Base-by-base conservation (phyloP, 2,888 invertebrate species). In the Melieria picta region DNA sequence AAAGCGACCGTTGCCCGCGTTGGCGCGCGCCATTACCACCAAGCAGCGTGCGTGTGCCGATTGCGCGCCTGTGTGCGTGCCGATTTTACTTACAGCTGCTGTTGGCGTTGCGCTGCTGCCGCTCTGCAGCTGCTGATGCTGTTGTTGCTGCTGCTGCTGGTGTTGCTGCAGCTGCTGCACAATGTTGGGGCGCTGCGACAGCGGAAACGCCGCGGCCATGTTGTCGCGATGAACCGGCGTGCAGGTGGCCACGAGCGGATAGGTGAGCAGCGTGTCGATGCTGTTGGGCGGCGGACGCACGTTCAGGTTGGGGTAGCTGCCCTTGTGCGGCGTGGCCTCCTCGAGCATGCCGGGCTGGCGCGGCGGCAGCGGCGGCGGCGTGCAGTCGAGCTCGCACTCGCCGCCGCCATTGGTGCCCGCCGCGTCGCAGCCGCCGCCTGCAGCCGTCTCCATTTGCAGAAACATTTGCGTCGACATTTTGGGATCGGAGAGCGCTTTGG, bases 361-460 rank as follows among this genome's bases (percentile, higher is more conserved):
- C 42, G 91, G 91, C 71, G 91, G 91, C 79, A 91, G 84, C 46
- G 91, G 91, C 77, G 91, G 91, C 71, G 89, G 89, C 78, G 84
- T 78, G 77, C 78, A 78, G 42, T 80, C 79, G 9, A 75, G 71
- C 60, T 78, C 81, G 5, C 79, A 50, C 0, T 63, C 80, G 76
- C 87, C 80, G 74, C 86, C 87, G 76, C 87, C 85, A 78, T 78
- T 62, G 56, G 74, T 77, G 55, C 82, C 80, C 75, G 81, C 79
- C 57, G 76, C 75, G 7, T 76, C 77, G 3, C 65, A 72, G 42
- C 69, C 69, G 76, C 73, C 66, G 55, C 80, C 81, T 58, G 5
- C 68, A 43, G 58, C 69, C 16, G 76, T 75, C 63, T 87, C 87
- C 87, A 87, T 86, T 83, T 87, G 86, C 65, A 87, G 75, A 76